Percentiles rank a stretch among this genome's conserved stretches.
These are phyloP conservation scores for Drosophila sp. DNA, from an alignment of 1,140 invertebrate genomes.

Conservation along the genomic window DNA sequence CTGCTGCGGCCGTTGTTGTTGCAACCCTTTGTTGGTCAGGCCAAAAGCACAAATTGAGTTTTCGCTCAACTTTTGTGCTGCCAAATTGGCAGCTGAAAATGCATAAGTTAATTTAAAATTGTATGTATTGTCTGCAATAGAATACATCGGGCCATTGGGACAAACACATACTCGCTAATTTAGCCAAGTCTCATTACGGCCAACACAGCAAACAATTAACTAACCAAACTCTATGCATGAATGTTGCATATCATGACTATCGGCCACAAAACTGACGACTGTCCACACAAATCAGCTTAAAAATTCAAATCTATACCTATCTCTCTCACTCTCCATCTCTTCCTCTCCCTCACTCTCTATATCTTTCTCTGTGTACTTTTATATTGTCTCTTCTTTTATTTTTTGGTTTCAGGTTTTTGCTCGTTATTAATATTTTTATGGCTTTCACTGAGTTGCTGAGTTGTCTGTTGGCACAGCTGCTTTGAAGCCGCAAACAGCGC, in stretches of 20 bases:
- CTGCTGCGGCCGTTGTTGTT: neutral
- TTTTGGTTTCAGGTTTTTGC: slow-evolving; percentile 25
- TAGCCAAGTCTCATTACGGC: slow-evolving; percentile 36
- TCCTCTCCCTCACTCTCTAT: neutral
- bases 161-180: slow-evolving; percentile 21
- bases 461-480: slow-evolving; percentile 22
- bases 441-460: slow-evolving; percentile 27
- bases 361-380: slow-evolving; percentile 4
- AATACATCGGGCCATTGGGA: neutral
- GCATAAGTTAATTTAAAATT: slow-evolving; percentile 53
- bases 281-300: slow-evolving; percentile 48
- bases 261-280: slow-evolving; percentile 19
- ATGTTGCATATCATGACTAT: slow-evolving; percentile 10
- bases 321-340: neutral
- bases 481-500: slow-evolving; percentile 29
- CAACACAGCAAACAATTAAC: slow-evolving; percentile 42
- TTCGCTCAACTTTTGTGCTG: slow-evolving; percentile 49
- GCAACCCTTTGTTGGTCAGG: slow-evolving; percentile 13
- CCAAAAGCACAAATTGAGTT: slow-evolving; percentile 48
- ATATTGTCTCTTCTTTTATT: neutral
- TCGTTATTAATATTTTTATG: slow-evolving; percentile 55
- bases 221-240: slow-evolving; percentile 21
- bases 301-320: slow-evolving; percentile 36
- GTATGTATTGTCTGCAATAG: slow-evolving; percentile 16
- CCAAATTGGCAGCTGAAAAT: slow-evolving; percentile 50